These are phyloP conservation scores for Gadus macrocephalus DNA, from an alignment of 2,113 vertebrate genomes.

Conservation along the genomic window DNA sequence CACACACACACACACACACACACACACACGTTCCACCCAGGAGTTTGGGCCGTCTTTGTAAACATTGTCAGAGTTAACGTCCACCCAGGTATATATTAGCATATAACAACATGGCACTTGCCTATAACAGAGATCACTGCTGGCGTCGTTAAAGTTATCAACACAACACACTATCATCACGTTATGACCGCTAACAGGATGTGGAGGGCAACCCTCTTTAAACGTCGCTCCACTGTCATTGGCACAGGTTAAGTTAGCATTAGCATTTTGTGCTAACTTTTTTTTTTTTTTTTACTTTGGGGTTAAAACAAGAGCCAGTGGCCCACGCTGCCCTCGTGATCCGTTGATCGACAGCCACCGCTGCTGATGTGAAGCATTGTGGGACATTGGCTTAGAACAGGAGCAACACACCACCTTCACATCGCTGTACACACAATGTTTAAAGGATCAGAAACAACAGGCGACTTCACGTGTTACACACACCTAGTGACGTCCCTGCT, in stretches of 20 bases:
- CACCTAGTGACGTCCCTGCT: no score
- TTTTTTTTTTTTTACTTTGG: neutral
- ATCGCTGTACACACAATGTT: neutral
- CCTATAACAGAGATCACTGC: no score
- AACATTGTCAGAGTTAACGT: neutral
- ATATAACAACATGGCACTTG: no score
- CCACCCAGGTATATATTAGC: no score
- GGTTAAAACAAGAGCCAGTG: neutral
- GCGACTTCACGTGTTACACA: no score
- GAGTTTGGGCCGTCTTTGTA: neutral
- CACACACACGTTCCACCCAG: constrained; percentile 25
- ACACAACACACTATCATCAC: no score
- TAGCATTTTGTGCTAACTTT: neutral
- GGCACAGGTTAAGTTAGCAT: constrained; percentile 15
- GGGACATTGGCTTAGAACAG: no score
- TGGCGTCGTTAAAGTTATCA: no score
- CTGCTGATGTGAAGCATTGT: no score
- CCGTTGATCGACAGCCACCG: no score
- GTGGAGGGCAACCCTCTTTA: neutral
- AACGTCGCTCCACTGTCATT: constrained; percentile 19
- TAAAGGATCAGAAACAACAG: neutral
- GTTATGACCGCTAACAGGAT: neutral
- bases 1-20: constrained; percentile 12
- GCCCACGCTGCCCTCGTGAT: neutral
- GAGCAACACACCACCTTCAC: neutral